phyloP scores from a whole-genome alignment of 2,797 vertebrate species.

The Catostomus latipinnis region DNA sequence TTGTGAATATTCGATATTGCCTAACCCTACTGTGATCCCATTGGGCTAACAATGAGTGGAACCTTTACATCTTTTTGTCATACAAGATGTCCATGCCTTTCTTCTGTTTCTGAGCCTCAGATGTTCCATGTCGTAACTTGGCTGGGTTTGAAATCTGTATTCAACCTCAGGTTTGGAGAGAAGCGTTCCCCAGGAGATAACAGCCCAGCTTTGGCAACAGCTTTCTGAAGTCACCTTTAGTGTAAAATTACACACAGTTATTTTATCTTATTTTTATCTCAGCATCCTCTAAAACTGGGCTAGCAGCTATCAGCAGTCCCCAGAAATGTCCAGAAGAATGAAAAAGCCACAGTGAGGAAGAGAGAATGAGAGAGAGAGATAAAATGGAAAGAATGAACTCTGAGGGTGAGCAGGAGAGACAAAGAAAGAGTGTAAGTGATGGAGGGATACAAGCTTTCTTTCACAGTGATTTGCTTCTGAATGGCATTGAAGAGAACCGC shows the following conservation, averaged over 20 bases:
- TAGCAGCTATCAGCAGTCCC: conserved; percentile 54
- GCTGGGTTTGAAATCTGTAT: conserved; percentile 57
- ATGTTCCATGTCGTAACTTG: conserved; percentile 19
- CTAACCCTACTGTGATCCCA: not conserved
- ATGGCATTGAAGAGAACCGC: conserved; percentile 22
- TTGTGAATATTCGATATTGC: too few species aligned
- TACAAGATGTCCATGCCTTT: conserved; percentile 49
- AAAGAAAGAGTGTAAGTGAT: conserved; percentile 4
- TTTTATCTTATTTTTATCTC: conserved; percentile 47
- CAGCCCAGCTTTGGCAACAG: conserved; percentile 60
- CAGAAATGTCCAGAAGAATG: conserved; percentile 44
- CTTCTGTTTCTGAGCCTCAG: conserved; percentile 21
- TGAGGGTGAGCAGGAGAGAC: conserved; percentile 34
- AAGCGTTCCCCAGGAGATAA: conserved; percentile 66
- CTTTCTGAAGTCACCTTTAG: conserved; percentile 60
- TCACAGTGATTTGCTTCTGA: conserved; percentile 42
- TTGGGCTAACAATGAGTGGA: conserved; percentile 33
- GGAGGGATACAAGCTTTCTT: conserved; percentile 26
- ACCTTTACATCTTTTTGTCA: conserved; percentile 38
- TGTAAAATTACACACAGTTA: conserved; percentile 56
- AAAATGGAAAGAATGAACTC: conserved; percentile 29
- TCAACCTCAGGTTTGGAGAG: conserved; percentile 62
- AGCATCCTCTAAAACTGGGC: conserved; percentile 57
- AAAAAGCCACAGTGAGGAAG: conserved; percentile 12
- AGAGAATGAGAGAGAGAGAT: conserved; percentile 42